Conservation (phyloP, 2,113 vertebrate genomes). For the Callionymus lyra region DNA sequence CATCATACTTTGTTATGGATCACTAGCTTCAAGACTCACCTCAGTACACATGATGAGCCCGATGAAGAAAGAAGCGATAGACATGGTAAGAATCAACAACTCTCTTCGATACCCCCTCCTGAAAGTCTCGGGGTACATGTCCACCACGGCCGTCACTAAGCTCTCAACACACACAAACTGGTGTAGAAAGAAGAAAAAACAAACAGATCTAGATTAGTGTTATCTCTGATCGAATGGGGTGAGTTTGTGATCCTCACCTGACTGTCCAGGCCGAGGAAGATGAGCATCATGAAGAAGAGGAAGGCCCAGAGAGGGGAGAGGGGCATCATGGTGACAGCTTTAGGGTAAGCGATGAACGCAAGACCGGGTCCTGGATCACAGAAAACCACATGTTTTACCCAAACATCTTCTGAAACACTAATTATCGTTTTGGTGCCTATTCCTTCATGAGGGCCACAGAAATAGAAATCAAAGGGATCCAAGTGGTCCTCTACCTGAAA, state of each 20-base stretch:
- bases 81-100: conserved; percentile 84
- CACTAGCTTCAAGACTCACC: conserved; percentile 64
- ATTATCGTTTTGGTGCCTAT: too few relatives aligned
- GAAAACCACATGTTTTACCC: too few relatives aligned
- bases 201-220: neutral
- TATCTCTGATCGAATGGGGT: neutral
- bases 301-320: conserved; percentile 91
- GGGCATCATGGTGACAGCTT: conserved; percentile 99
- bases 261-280: conserved; percentile 95
- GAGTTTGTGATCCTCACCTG: conserved; percentile 70
- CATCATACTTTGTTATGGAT: neutral
- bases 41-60: conserved; percentile 94
- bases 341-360: conserved; percentile 96
- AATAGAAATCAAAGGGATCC: too few relatives aligned
- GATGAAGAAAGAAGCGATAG: conserved; percentile 80
- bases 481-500: too few relatives aligned
- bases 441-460: too few relatives aligned
- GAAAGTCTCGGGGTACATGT: conserved; percentile 95
- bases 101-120: conserved; percentile 90
- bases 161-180: conserved; percentile 98
- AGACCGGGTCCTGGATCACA: conserved; percentile 81
- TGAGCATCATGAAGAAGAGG: conserved; percentile 98
- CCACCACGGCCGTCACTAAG: conserved; percentile 91
- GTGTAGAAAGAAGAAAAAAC: conserved; percentile 3
- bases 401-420: too few relatives aligned